phyloP scores from a whole-genome alignment of 2,797 vertebrate genomes.

The Microhierax caerulescens region DNA sequence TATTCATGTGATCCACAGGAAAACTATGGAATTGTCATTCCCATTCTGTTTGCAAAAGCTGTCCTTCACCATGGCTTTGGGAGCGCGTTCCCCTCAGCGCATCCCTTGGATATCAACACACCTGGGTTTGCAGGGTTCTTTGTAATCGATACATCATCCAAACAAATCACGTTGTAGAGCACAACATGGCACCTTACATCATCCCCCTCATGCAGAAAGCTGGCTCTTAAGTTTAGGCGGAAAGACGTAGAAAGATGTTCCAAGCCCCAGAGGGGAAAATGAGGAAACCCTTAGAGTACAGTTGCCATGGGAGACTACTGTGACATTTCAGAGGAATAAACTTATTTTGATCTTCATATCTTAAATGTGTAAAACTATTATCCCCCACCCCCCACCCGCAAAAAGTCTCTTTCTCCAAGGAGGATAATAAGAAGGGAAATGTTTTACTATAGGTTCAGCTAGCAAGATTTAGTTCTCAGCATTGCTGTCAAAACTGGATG shows the following conservation, averaged over 20 bases:
- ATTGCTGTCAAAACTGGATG: not conserved
- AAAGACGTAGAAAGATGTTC: not conserved
- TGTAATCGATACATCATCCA: not conserved
- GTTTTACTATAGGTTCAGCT: not conserved
- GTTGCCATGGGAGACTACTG: not conserved
- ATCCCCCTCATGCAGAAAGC: not conserved
- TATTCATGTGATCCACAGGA: not conserved
- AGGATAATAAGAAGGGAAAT: not conserved
- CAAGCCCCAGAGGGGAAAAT: not conserved
- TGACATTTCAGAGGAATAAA: not conserved
- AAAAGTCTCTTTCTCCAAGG: not conserved
- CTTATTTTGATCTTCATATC: not conserved
- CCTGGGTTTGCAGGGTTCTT: not conserved
- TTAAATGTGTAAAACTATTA: not conserved
- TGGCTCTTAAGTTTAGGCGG: not conserved
- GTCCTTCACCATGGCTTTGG: not conserved
- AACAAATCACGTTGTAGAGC: not conserved
- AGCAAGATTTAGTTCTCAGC: not conserved
- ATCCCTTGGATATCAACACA: not conserved
- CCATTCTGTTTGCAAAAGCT: not conserved
- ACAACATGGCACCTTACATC: not conserved
- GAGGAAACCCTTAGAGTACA: not conserved
- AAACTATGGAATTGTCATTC: not conserved
- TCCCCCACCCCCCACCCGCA: not conserved
- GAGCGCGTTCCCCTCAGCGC: not conserved